phyloP scores from a whole-genome alignment of 2,888 invertebrate genomes.

The Steinernema scapterisci region DNA sequence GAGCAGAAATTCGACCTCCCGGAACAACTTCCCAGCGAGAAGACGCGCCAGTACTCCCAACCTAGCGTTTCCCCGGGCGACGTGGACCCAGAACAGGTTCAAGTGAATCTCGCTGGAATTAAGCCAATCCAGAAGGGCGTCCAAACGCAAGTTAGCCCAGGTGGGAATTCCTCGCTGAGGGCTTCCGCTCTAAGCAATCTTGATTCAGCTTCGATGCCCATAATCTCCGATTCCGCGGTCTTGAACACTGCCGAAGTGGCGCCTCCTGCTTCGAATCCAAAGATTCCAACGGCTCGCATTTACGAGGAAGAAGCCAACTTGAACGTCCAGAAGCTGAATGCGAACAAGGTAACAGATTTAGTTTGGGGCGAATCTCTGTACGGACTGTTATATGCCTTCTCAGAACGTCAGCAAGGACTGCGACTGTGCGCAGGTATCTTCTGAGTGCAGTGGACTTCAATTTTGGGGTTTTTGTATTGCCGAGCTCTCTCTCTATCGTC shows the following conservation, averaged over 20 bases:
- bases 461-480: no score
- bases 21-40: conserved; percentile 35
- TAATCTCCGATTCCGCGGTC: conserved; percentile 1
- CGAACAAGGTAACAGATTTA: neutral
- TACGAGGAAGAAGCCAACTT: neutral
- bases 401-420: neutral
- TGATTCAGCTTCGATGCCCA: neutral
- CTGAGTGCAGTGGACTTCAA: neutral
- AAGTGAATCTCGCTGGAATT: neutral
- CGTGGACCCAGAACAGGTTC: conserved; percentile 16
- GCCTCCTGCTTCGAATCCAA: neutral
- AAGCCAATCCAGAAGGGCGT: neutral
- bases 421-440: conserved; percentile 9
- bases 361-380: no score
- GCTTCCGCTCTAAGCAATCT: neutral
- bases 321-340: conserved; percentile 4
- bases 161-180: neutral
- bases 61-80: neutral
- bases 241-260: neutral
- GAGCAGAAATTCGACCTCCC: conserved; percentile 38
- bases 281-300: neutral
- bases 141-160: neutral
- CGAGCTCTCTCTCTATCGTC: no score
- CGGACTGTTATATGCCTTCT: neutral
- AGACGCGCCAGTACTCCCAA: neutral